Conservation (phyloP, 2,113 vertebrate genomes). For the Clarias macrocephalus region DNA sequence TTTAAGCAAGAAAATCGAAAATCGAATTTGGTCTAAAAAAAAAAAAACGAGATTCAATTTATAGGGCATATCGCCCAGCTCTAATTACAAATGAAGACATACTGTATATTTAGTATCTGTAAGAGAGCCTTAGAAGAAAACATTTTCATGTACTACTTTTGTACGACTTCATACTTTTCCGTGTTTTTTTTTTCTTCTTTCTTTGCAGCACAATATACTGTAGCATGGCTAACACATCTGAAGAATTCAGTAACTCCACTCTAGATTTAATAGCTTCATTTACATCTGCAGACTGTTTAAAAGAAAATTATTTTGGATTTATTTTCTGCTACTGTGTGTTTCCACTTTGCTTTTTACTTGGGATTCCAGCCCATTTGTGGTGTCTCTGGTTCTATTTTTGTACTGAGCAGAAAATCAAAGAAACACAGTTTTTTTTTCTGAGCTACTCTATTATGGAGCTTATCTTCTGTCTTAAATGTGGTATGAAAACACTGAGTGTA, state of each 20-base stretch:
- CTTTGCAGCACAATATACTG: not conserved
- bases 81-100: too few species aligned
- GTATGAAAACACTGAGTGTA: not conserved
- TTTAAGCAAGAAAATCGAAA: too few species aligned
- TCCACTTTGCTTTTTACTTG: conserved; percentile 22
- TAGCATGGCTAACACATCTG: not conserved
- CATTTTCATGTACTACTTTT: not conserved
- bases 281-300: not conserved
- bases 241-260: not conserved
- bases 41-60: too few species aligned
- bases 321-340: not conserved
- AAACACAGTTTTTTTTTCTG: not conserved
- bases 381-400: conserved; percentile 26
- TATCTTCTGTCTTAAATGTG: not conserved
- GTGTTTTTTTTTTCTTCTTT: too few species aligned
- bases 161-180: not conserved
- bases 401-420: not conserved
- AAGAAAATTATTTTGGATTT: not conserved
- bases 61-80: too few species aligned
- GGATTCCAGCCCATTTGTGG: conserved; percentile 34
- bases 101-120: not conserved
- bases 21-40: too few species aligned
- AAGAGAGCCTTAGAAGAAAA: not conserved
- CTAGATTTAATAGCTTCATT: not conserved
- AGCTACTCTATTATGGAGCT: not conserved